phyloP scores from a whole-genome alignment of 2,888 invertebrate species.

The Metellina segmentata region DNA sequence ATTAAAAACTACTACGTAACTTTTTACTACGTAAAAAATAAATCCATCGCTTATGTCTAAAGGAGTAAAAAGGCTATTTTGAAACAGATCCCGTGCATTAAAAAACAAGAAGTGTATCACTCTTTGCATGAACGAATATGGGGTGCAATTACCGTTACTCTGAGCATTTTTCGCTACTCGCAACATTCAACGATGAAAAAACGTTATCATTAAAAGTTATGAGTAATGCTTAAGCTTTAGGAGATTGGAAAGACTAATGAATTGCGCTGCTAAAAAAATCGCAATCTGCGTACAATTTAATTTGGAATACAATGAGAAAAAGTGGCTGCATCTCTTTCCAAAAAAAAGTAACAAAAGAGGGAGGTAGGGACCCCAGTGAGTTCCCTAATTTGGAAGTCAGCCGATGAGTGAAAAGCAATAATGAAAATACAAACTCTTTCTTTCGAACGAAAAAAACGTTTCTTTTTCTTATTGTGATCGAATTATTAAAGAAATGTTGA shows the following conservation, averaged over 20 bases:
- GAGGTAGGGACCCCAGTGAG: background rate
- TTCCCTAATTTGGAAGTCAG: background rate
- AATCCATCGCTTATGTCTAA: background rate
- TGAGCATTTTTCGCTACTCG: background rate
- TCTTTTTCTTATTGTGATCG: conserved; percentile 5
- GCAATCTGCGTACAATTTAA: conserved; percentile 4
- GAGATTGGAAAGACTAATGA: conserved; percentile 13
- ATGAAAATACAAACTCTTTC: conserved; percentile 11
- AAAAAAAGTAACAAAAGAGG: background rate
- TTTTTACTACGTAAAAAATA: no score
- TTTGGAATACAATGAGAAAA: conserved; percentile 22
- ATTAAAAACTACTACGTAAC: background rate
- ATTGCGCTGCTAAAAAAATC: background rate
- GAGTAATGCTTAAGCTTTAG: background rate
- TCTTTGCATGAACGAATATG: background rate
- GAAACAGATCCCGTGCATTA: background rate
- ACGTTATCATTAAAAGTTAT: background rate
- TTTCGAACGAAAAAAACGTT: background rate
- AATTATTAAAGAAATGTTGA: conserved; percentile 24
- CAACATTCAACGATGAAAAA: background rate
- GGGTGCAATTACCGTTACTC: background rate
- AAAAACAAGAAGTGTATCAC: background rate
- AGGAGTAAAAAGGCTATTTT: background rate
- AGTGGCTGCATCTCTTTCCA: background rate
- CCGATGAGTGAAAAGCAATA: conserved; percentile 27